Percentiles rank a stretch among this genome's conserved stretches.
Evolutionary conservation across 23 tunicate species (phyloP).

Genomic region (Diplosoma virens): DNA sequence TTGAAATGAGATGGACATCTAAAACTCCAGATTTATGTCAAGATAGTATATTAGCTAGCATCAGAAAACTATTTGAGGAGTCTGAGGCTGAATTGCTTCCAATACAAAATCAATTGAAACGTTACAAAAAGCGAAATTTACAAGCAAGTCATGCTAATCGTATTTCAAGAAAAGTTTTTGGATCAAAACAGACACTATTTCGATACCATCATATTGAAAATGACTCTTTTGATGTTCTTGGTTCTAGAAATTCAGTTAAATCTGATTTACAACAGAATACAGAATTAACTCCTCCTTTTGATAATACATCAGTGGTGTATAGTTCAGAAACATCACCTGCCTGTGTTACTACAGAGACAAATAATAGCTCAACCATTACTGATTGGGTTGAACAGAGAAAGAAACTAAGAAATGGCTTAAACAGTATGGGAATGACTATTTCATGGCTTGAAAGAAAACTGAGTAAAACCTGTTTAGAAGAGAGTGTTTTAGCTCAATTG

Average conservation of each 20-base stretch:
- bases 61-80: slow-evolving; percentile 46
- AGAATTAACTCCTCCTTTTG: not conserved
- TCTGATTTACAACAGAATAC: not conserved
- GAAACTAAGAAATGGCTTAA: slow-evolving; percentile 35
- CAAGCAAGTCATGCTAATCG: slow-evolving; percentile 52
- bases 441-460: slow-evolving; percentile 53
- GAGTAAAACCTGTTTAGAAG: slow-evolving; percentile 33
- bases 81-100: slow-evolving; percentile 54
- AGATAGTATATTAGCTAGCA: slow-evolving; percentile 7
- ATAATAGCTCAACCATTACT: not conserved
- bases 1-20: too few relatives aligned
- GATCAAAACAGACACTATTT: not conserved
- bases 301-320: not conserved
- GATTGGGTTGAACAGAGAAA: slow-evolving; percentile 46
- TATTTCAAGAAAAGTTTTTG: slow-evolving; percentile 48
- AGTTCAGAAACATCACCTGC: too few relatives aligned
- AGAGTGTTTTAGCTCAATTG: slow-evolving; percentile 21
- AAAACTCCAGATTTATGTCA: not conserved
- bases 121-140: slow-evolving; percentile 37
- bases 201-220: not conserved
- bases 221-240: slow-evolving; percentile 5
- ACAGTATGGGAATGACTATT: slow-evolving; percentile 6
- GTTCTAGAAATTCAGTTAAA: not conserved
- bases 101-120: slow-evolving; percentile 29
- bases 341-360: not conserved